Conservation (phyloP, 2,113 vertebrate genomes). For the Phaethon lepturus region DNA sequence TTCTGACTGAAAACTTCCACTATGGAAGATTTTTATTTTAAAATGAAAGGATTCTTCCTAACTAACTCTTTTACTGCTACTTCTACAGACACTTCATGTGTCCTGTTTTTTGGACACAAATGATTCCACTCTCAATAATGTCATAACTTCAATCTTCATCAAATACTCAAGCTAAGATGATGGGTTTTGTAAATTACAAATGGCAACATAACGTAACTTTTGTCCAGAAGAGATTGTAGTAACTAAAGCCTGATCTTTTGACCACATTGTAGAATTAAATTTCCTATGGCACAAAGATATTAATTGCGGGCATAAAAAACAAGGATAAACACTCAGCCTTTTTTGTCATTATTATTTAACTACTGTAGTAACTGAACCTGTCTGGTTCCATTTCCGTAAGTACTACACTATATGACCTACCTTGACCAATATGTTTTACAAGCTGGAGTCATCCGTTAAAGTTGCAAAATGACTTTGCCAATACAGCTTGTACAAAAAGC, state of each 20-base stretch:
- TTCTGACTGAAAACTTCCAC: neutral
- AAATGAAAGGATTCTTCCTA: neutral
- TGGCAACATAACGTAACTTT: neutral
- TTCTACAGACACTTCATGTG: neutral
- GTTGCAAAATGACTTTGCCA: conserved; percentile 50
- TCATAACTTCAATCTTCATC: neutral
- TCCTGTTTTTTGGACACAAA: neutral
- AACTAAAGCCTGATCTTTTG: conserved; percentile 34
- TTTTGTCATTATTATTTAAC: conserved; percentile 47
- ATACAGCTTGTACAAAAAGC: conserved; percentile 33
- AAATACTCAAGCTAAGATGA: neutral
- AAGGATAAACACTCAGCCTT: conserved; percentile 5
- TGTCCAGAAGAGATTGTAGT: neutral
- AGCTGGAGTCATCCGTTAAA: conserved; percentile 32
- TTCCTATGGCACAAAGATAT: neutral
- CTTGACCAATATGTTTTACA: conserved; percentile 35
- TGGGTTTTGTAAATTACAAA: conserved; percentile 10
- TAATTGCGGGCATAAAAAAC: neutral
- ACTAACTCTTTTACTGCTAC: neutral
- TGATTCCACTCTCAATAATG: neutral
- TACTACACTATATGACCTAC: neutral
- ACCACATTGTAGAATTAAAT: neutral
- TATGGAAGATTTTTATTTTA: neutral
- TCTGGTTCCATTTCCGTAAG: conserved; percentile 44
- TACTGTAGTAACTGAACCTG: conserved; percentile 11